Evolutionary conservation across 2,113 vertebrate species (phyloP).

Genomic region (Orcinus orca): DNA sequence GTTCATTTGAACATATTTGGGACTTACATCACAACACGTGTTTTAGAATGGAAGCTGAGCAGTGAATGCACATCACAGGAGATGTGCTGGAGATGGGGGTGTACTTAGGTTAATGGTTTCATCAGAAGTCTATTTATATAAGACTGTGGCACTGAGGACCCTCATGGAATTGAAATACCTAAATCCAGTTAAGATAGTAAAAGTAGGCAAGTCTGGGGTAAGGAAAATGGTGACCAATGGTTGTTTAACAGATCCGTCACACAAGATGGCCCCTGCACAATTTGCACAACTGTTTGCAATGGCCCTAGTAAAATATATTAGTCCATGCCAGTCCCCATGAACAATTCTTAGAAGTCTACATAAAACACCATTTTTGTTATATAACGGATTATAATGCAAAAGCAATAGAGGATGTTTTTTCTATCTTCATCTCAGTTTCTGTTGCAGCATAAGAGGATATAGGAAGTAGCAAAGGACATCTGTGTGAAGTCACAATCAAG

Average conservation of each 20-base stretch:
- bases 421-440: neutral
- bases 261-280: neutral
- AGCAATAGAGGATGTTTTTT: neutral
- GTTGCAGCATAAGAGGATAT: neutral
- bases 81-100: fast-evolving
- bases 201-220: neutral
- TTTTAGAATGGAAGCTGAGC: neutral
- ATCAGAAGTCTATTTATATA: neutral
- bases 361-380: neutral
- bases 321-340: neutral
- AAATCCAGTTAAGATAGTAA: neutral
- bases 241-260: neutral
- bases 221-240: neutral
- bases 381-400: neutral
- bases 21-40: neutral
- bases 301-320: neutral
- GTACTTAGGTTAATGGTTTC: neutral
- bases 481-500: neutral
- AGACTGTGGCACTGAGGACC: neutral
- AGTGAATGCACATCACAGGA: neutral
- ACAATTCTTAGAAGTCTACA: neutral
- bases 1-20: neutral
- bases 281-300: neutral
- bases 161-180: neutral
- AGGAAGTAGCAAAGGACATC: neutral